These are phyloP conservation scores for Aphelinus certus DNA, from an alignment of 1,140 invertebrate species.

Conservation along the genomic window DNA sequence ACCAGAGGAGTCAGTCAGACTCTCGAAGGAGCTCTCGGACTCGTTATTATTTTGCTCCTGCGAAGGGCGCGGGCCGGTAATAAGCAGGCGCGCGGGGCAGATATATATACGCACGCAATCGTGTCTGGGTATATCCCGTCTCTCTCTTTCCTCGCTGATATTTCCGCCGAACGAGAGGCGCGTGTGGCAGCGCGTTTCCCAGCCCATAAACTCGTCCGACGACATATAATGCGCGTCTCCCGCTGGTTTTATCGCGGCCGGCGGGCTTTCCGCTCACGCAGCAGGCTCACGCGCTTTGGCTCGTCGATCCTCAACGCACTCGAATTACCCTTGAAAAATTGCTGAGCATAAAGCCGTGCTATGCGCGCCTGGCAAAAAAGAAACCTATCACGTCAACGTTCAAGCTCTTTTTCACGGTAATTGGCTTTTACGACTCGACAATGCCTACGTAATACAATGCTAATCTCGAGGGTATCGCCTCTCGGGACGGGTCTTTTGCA, in stretches of 20 bases:
- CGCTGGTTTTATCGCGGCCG: not conserved
- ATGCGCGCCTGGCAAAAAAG: not conserved
- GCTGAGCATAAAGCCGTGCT: conserved; percentile 32
- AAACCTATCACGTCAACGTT: not conserved
- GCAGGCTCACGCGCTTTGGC: not conserved
- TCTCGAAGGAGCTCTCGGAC: not conserved
- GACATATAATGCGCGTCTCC: not conserved
- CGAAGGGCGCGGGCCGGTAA: no score
- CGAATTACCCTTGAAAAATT: conserved; percentile 38
- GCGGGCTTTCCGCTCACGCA: conserved; percentile 1
- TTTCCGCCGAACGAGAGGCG: conserved; percentile 16
- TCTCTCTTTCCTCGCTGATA: not conserved
- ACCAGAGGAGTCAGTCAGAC: conserved; percentile 5
- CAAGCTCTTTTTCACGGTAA: no score
- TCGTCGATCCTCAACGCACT: not conserved
- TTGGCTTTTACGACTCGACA: no score
- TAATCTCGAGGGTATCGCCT: no score
- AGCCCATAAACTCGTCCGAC: not conserved
- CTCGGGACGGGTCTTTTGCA: no score
- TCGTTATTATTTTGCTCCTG: not conserved
- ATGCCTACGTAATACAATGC: no score
- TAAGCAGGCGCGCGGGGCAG: no score
- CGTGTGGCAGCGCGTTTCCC: conserved; percentile 9
- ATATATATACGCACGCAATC: no score
- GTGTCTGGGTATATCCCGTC: no score